A percentile compares a stretch with the other conserved stretches of the same genome.
Evolutionary conservation across 2,113 vertebrate species (phyloP).

Genomic region (Cnemophilus loriae): DNA sequence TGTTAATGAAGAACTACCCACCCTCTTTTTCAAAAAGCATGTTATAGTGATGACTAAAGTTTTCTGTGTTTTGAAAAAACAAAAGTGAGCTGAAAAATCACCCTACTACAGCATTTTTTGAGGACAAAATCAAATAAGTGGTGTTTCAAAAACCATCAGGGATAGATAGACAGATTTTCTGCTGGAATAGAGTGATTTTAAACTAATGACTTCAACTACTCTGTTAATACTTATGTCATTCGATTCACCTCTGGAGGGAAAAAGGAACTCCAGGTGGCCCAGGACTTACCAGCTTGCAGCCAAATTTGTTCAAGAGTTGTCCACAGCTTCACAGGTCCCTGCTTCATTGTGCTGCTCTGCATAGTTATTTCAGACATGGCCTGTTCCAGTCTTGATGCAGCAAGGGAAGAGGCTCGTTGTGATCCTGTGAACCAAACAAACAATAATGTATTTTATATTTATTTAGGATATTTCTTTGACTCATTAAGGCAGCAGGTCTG

Average conservation of each 20-base stretch:
- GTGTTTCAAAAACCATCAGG: not conserved
- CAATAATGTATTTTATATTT: not conserved
- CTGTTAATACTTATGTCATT: not conserved
- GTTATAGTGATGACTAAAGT: not conserved
- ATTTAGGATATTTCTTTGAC: not conserved
- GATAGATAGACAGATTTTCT: not conserved
- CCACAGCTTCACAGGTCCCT: constrained; percentile 91
- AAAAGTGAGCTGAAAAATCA: not conserved
- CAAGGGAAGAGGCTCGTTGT: constrained; percentile 83
- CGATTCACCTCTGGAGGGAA: not conserved
- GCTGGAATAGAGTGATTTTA: not conserved
- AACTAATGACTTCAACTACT: not conserved
- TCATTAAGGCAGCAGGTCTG: not conserved
- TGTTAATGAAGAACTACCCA: not conserved
- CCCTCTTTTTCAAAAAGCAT: not conserved
- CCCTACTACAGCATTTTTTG: not conserved
- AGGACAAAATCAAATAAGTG: not conserved
- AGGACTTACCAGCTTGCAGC: constrained; percentile 90
- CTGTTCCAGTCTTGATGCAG: constrained; percentile 89
- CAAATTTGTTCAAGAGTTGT: constrained; percentile 91
- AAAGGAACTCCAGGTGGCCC: not conserved
- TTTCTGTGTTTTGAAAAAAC: not conserved
- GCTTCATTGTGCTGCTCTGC: constrained; percentile 81
- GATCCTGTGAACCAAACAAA: constrained; percentile 74
- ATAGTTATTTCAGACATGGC: constrained; percentile 91